Conservation (phyloP, 2,888 invertebrate species). For the Dusona sp. region DNA sequence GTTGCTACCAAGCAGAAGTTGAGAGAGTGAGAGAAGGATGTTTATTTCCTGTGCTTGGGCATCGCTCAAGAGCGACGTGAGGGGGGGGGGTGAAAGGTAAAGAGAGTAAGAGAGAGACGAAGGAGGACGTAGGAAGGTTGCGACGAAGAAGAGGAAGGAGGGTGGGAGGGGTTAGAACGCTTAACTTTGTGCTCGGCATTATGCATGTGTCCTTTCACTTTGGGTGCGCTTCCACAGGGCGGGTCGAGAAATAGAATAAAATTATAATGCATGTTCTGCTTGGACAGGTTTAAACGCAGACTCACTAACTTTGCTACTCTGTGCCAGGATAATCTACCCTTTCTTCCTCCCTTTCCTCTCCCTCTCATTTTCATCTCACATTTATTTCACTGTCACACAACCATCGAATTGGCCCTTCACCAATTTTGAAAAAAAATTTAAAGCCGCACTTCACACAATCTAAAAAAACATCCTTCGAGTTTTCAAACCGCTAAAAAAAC, state of each 20-base stretch:
- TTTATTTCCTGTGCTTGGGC: slow-evolving; percentile 67
- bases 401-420: neutral
- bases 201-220: slow-evolving; percentile 67
- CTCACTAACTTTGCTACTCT: slow-evolving; percentile 55
- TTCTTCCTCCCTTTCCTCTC: slow-evolving; percentile 22
- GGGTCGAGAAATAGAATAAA: slow-evolving; percentile 58
- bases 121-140: slow-evolving; percentile 1
- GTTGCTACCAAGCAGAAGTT: slow-evolving; percentile 3
- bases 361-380: neutral
- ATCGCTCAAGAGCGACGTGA: slow-evolving; percentile 69
- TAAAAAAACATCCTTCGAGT: neutral
- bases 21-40: slow-evolving; percentile 35
- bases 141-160: slow-evolving; percentile 12
- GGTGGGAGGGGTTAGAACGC: slow-evolving; percentile 51
- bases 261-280: slow-evolving; percentile 65
- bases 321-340: slow-evolving; percentile 39
- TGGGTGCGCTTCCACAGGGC: slow-evolving; percentile 46
- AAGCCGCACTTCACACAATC: neutral
- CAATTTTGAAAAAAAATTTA: neutral
- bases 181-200: slow-evolving; percentile 68
- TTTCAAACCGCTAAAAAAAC: neutral
- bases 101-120: slow-evolving; percentile 9
- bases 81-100: slow-evolving; percentile 16
- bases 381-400: neutral
- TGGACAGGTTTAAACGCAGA: slow-evolving; percentile 61